Conservation (phyloP, 1,140 invertebrate species). For the Cydia pomonella region DNA sequence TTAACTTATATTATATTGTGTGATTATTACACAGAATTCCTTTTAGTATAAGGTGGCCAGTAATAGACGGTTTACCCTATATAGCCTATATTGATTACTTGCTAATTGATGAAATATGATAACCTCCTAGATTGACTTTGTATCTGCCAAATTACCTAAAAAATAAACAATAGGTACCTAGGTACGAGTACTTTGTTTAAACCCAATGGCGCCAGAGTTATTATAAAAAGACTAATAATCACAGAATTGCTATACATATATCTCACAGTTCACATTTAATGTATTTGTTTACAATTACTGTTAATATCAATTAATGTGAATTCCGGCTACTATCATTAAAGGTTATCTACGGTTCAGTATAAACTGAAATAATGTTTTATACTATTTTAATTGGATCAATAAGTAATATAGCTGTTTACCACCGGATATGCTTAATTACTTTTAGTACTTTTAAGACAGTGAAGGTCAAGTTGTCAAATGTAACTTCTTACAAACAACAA, state of each 20-base stretch:
- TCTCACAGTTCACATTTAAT: not conserved
- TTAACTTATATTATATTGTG: too few relatives aligned
- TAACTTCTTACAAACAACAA: not conserved
- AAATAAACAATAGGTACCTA: too few relatives aligned
- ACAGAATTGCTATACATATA: not conserved
- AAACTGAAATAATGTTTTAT: constrained; percentile 6
- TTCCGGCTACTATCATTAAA: not conserved
- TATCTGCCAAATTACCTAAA: too few relatives aligned
- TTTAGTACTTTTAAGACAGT: not conserved
- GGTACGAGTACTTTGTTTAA: too few relatives aligned
- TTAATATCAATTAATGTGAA: not conserved
- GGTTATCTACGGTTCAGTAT: constrained; percentile 6
- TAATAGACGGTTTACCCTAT: too few relatives aligned
- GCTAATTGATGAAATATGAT: too few relatives aligned
- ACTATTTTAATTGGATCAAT: not conserved
- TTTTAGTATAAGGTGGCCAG: too few relatives aligned
- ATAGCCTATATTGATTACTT: too few relatives aligned
- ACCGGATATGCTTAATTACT: not conserved
- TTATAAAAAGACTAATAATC: not conserved
- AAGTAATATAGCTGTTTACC: not conserved
- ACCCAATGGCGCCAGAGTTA: too few relatives aligned
- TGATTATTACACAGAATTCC: too few relatives aligned
- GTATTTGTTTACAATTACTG: constrained; percentile 17
- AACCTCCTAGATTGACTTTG: too few relatives aligned
- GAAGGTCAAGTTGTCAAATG: not conserved